Base-by-base conservation (phyloP, 2,888 invertebrate species). In the Thera britannica region DNA sequence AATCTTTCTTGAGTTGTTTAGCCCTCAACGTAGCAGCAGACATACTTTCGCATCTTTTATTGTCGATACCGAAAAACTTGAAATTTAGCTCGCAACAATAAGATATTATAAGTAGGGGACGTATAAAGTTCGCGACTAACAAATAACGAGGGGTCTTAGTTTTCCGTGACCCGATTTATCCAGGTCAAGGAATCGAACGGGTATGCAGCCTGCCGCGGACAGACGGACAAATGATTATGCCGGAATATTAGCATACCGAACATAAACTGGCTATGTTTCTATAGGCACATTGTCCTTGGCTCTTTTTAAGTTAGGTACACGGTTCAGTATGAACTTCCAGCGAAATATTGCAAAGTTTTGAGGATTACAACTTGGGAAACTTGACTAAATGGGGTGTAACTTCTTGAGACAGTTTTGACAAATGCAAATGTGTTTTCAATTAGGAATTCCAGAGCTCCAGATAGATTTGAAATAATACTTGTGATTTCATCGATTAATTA, bases 181-280 rank as follows among this genome's bases (percentile, higher is more conserved):
- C 66, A 57, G 70, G 70, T 70, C 70, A 70, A 67, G 66, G 70
- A 66, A 67, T 59, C 67, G 62, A 62, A 65, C 62, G 64, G 67
- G 64, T 46, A 58, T 54, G 52, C 54, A 52, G 23, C 57, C 59
- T 41, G 68, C 4, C 52, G 23, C 41, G 59, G 65, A 62, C 67
- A 36, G 48, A 55, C 59, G 62, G 57, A 46, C 58, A 48, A 61
- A 55, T 54, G 7, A 68, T 68, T 49, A 49, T 12, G 8, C 41
- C 41, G 35, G 49, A 60, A 56, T 49, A 55, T 48, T 48, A 46
- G 5, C 11, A 1, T 12, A 2, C 23, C 23, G 51, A 12, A 7
- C 23, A 51, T 51, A 23, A 23, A 23, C 23, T 23, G 23, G 23
- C 23, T 23, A 23, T 23, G 23, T 23, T 23, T 23, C 23, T 23